phyloP scores from a whole-genome alignment of 2,888 invertebrate genomes.

The Sesia apiformis region DNA sequence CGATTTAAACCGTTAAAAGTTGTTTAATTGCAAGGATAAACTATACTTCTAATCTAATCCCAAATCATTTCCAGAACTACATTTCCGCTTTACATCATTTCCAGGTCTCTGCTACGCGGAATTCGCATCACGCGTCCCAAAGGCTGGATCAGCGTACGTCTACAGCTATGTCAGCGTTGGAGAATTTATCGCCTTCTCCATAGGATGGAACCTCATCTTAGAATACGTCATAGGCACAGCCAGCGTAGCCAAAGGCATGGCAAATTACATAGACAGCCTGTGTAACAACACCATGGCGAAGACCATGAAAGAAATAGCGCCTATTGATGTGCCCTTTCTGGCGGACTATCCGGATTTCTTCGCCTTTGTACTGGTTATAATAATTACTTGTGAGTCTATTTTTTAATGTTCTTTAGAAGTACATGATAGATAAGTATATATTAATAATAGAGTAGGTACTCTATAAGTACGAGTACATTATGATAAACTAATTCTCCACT shows the following conservation, averaged over 20 bases:
- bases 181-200: constrained; percentile 91
- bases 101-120: constrained; percentile 92
- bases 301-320: constrained; percentile 77
- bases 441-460: too few relatives aligned
- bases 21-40: too few relatives aligned
- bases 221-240: constrained; percentile 91
- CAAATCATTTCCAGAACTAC: too few relatives aligned
- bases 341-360: constrained; percentile 86
- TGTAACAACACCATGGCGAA: constrained; percentile 79
- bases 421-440: too few relatives aligned
- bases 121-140: constrained; percentile 90
- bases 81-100: constrained; percentile 10
- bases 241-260: constrained; percentile 85
- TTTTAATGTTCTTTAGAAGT: too few relatives aligned
- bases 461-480: too few relatives aligned
- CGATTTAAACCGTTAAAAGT: too few relatives aligned
- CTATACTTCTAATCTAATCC: too few relatives aligned
- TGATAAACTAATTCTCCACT: too few relatives aligned
- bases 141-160: constrained; percentile 93
- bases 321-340: constrained; percentile 78
- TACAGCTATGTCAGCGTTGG: constrained; percentile 95
- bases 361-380: constrained; percentile 79
- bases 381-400: constrained; percentile 77
- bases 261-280: constrained; percentile 84
- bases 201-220: constrained; percentile 95